Evolutionary conservation across 2,888 invertebrate genomes (phyloP).

Genomic region (Rhamphomyia laevipes): DNA sequence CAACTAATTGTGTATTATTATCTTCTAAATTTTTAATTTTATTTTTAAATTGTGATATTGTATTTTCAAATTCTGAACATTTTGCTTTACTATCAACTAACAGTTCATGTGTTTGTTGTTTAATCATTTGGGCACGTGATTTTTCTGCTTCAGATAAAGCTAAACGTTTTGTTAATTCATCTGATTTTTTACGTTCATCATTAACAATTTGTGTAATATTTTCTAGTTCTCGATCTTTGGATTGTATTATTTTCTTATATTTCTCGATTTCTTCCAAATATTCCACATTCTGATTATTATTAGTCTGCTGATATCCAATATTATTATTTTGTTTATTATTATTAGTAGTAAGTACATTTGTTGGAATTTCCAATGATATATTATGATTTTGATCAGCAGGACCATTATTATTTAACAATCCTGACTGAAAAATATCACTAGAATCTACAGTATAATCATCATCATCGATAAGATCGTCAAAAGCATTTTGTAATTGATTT

Average conservation of each 20-base stretch:
- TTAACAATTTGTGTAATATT: conserved; percentile 32
- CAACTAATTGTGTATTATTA: conserved; percentile 42
- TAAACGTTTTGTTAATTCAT: conserved; percentile 44
- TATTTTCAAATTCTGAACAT: conserved; percentile 31
- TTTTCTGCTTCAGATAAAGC: conserved; percentile 47
- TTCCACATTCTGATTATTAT: conserved; percentile 5
- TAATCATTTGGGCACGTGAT: conserved; percentile 45
- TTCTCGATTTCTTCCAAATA: conserved; percentile 21
- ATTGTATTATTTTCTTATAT: conserved; percentile 36
- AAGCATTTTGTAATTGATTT: conserved; percentile 51
- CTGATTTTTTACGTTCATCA: conserved; percentile 23
- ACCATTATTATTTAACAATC: conserved; percentile 7
- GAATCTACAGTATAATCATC: conserved; percentile 52
- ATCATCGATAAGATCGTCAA: conserved; percentile 55
- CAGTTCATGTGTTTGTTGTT: conserved; percentile 51
- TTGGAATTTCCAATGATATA: not conserved
- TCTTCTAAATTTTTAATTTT: conserved; percentile 35
- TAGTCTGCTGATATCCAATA: not conserved
- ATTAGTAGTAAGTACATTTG: not conserved
- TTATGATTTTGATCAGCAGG: not conserved
- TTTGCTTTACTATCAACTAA: conserved; percentile 40
- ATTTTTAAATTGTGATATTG: conserved; percentile 27
- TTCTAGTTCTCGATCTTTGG: conserved; percentile 36
- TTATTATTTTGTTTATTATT: not conserved
- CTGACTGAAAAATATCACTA: conserved; percentile 35